These are phyloP conservation scores for Pollenia labialis DNA, from an alignment of 2,888 invertebrate species.

Conservation along the genomic window DNA sequence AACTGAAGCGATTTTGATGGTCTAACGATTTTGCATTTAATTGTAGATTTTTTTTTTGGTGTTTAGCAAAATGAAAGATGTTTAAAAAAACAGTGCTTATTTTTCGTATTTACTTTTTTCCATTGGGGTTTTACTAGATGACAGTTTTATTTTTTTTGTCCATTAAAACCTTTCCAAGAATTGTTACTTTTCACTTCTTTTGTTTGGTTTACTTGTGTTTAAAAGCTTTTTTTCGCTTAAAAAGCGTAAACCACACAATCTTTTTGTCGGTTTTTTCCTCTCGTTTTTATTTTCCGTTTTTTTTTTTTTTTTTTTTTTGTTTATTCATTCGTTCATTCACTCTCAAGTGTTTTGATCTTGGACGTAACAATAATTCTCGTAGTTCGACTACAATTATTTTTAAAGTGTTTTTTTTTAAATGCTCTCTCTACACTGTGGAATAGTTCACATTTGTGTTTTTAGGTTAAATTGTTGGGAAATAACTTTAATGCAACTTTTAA, in stretches of 20 bases:
- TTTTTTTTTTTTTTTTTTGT: neutral
- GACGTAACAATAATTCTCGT: conserved; percentile 10
- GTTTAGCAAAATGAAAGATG: too few relatives aligned
- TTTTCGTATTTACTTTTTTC: neutral
- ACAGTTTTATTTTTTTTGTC: neutral
- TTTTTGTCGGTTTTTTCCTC: neutral
- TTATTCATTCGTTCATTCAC: neutral
- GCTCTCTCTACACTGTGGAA: neutral
- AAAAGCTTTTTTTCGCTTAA: conserved; percentile 32
- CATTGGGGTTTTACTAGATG: neutral
- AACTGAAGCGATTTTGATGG: too few relatives aligned
- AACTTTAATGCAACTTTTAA: conserved; percentile 19
- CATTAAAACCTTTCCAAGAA: neutral
- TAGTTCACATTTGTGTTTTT: conserved; percentile 39
- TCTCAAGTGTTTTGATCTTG: conserved; percentile 32
- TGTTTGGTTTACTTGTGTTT: conserved; percentile 7
- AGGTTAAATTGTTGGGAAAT: conserved; percentile 47
- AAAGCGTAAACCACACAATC: conserved; percentile 40
- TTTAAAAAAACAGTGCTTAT: too few relatives aligned
- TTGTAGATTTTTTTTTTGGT: too few relatives aligned
- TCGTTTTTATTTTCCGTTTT: neutral
- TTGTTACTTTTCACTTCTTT: conserved; percentile 27
- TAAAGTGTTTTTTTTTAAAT: neutral
- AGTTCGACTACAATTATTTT: conserved; percentile 13
- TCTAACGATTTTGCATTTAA: too few relatives aligned